Percentiles rank a stretch among this genome's conserved stretches.
phyloP scores from a whole-genome alignment of 2,888 invertebrate species.

The Invenusta paracnida region DNA sequence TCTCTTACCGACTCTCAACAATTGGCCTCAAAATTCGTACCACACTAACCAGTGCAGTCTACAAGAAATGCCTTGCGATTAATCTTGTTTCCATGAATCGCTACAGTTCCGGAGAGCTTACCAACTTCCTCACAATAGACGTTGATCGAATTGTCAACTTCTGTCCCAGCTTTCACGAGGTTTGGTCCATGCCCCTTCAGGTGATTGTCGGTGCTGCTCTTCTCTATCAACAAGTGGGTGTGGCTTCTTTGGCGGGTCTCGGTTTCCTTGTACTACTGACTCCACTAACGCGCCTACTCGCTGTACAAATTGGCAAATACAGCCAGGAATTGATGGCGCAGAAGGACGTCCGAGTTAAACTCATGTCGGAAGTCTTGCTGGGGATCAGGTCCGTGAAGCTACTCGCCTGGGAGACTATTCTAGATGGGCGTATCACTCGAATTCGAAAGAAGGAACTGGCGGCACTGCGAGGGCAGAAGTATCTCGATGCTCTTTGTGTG shows the following conservation, averaged over 20 bases:
- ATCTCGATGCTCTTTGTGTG: slow-evolving; percentile 91
- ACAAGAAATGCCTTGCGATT: slow-evolving; percentile 68
- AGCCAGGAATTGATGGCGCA: slow-evolving; percentile 81
- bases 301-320: slow-evolving; percentile 74
- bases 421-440: slow-evolving; percentile 67
- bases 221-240: slow-evolving; percentile 69
- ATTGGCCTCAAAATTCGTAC: slow-evolving; percentile 42
- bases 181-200: slow-evolving; percentile 93
- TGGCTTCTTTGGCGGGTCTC: slow-evolving; percentile 80
- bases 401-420: slow-evolving; percentile 86
- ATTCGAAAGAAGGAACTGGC: slow-evolving; percentile 67
- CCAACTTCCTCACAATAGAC: slow-evolving; percentile 94
- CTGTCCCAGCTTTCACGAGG: slow-evolving; percentile 87
- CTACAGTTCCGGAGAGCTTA: slow-evolving; percentile 73
- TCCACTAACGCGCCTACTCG: slow-evolving; percentile 82
- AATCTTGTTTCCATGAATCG: slow-evolving; percentile 59
- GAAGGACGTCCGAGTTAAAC: slow-evolving; percentile 78
- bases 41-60: slow-evolving; percentile 67
- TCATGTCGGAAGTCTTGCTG: slow-evolving; percentile 77
- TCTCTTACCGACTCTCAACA: slow-evolving; percentile 78
- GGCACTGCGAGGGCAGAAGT: slow-evolving; percentile 79
- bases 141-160: slow-evolving; percentile 89
- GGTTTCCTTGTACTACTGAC: slow-evolving; percentile 78
- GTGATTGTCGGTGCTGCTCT: slow-evolving; percentile 50
- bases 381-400: slow-evolving; percentile 85